Base-by-base conservation (phyloP, 2,797 vertebrate genomes). In the Aeoliscus strigatus region DNA sequence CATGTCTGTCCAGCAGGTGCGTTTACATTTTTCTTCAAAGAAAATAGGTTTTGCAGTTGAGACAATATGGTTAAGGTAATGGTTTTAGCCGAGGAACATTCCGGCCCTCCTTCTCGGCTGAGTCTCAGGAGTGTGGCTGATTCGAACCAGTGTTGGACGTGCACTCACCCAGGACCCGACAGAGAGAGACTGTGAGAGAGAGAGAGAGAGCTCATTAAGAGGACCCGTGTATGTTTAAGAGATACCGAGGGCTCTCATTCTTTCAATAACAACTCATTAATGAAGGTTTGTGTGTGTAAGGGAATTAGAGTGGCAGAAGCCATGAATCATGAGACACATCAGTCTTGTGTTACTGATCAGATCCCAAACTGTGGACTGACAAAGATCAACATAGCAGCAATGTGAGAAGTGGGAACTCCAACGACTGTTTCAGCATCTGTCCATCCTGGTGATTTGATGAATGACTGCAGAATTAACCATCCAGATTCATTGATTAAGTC, bases 181-280 rank as follows among this genome's bases (percentile, higher is more conserved):
- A 32, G 3, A 32, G 12, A 32, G 60, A 81, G 66, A 76, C 67
- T 70, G 52, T 71, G 52, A 51, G 17, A 16, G 61, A 56, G 54
- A 70, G 62, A 66, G 64, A 66, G 59, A 57, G 70, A 75, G 77
- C 81, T 87, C 80, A 86, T 86, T 88, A 88, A 76, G 72, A 76
- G 66, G 68, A 79, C 65, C 63, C 31, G 32, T 82, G 81, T 87
- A 77, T 87, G 80, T 84, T 87, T 80, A 87, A 86, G 83, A 86
- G 86, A 89, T 82, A 88, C 77, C 58, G 34, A 82, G 73, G 72
- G 67, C 71, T 83, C 73, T 60, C 70, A 60, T 79, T 86, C 71
- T 78, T 88, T 79, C 79, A 84, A 85, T 86, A 87, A 86, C 83
- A 88, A 83, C 76, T 86, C 85, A 85, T 88, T 89, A 87, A 87